These are phyloP conservation scores for Scrobipalpa costella DNA, from an alignment of 2,888 invertebrate species.

Conservation along the genomic window DNA sequence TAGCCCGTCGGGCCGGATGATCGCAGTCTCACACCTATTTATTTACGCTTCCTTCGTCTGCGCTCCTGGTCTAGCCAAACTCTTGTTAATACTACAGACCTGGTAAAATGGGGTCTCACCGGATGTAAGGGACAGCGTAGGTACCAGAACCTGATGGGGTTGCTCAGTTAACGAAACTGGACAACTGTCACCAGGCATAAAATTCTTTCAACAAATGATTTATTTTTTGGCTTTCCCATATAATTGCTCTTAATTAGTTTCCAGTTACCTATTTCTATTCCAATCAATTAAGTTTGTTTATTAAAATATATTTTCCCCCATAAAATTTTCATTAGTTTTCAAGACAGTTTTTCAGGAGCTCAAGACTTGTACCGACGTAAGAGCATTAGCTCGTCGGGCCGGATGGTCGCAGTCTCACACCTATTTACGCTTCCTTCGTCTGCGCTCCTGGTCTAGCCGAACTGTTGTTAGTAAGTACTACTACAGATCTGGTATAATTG, in stretches of 20 bases:
- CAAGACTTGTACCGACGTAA: constrained; percentile 44
- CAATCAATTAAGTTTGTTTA: too few relatives aligned
- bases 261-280: too few relatives aligned
- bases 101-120: neutral
- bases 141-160: too few relatives aligned
- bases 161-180: too few relatives aligned
- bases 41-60: constrained; percentile 75
- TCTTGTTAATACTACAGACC: constrained; percentile 1
- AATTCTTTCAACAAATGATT: too few relatives aligned
- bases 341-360: neutral
- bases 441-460: constrained; percentile 62
- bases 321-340: too few relatives aligned
- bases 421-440: constrained; percentile 75
- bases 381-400: constrained; percentile 68
- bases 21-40: constrained; percentile 79
- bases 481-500: neutral
- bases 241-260: too few relatives aligned
- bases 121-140: too few relatives aligned
- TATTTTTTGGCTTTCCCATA: too few relatives aligned
- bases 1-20: constrained; percentile 74
- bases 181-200: too few relatives aligned
- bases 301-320: too few relatives aligned
- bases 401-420: constrained; percentile 79
- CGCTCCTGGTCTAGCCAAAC: constrained; percentile 57
- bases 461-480: constrained; percentile 10